Evolutionary conservation across 2,888 invertebrate species (phyloP).

Genomic region (Sisyra nigra): DNA sequence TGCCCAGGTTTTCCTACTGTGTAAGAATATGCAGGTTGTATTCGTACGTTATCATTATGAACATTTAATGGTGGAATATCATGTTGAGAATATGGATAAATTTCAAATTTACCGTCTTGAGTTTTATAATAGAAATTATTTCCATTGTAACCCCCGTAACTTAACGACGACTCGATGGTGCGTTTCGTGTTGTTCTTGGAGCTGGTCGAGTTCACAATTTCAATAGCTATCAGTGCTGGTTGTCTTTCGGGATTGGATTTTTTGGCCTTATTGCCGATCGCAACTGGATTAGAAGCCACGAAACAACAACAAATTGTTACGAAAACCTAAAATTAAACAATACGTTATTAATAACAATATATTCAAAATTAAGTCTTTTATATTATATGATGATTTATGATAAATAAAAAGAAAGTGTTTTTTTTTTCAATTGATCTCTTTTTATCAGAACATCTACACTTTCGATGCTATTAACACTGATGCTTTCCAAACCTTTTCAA

Average conservation of each 20-base stretch:
- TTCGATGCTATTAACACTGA: too few species aligned
- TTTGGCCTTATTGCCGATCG: too few species aligned
- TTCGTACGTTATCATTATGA: slow-evolving; percentile 10
- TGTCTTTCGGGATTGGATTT: slow-evolving; percentile 11
- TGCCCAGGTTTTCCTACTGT: slow-evolving; percentile 14
- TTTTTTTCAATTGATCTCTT: too few species aligned
- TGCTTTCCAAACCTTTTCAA: too few species aligned
- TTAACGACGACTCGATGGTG: slow-evolving; percentile 55
- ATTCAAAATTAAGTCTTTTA: too few species aligned
- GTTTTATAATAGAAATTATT: slow-evolving; percentile 23
- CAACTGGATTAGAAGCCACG: too few species aligned
- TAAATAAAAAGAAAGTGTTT: too few species aligned
- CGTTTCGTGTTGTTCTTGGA: slow-evolving; percentile 36
- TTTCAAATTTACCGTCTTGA: slow-evolving; percentile 34
- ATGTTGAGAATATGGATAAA: slow-evolving; percentile 54
- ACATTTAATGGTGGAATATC: slow-evolving; percentile 32
- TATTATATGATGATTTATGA: too few species aligned
- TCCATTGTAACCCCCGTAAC: slow-evolving; percentile 41
- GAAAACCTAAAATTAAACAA: too few species aligned
- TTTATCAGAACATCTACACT: too few species aligned
- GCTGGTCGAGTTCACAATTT: slow-evolving; percentile 32
- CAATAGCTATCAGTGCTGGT: slow-evolving; percentile 42
- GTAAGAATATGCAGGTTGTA: slow-evolving; percentile 5
- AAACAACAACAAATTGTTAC: too few species aligned
- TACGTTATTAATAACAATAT: too few species aligned